Percentiles rank a stretch among this genome's conserved stretches.
Evolutionary conservation across 2,888 invertebrate species (phyloP).

Genomic region (Digitonthophagus gazella): DNA sequence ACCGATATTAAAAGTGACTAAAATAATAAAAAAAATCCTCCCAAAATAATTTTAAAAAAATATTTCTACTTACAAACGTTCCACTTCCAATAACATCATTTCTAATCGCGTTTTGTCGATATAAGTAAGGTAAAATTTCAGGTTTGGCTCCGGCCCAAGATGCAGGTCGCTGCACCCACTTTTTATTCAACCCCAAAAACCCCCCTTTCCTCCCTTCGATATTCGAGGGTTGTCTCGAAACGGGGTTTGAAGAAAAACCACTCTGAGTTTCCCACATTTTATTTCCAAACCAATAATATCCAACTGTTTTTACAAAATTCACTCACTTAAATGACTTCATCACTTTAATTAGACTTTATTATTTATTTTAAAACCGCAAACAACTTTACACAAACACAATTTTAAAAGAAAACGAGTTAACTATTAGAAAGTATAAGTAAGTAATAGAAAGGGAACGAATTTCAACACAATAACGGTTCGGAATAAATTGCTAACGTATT

Average conservation of each 20-base stretch:
- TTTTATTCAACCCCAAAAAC: conserved; percentile 42
- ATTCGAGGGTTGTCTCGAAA: conserved; percentile 28
- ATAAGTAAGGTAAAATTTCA: conserved; percentile 26
- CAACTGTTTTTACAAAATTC: neutral
- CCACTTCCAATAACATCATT: conserved; percentile 16
- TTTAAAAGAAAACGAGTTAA: too few species aligned
- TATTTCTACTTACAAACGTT: conserved; percentile 21
- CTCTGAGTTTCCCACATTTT: conserved; percentile 26
- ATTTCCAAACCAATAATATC: neutral
- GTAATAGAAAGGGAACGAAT: neutral
- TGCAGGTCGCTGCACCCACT: conserved; percentile 44
- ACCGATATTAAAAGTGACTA: neutral
- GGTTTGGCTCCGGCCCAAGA: conserved; percentile 45
- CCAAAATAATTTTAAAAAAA: neutral
- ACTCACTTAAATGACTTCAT: neutral
- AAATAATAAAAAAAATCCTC: neutral
- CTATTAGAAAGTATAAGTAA: too few species aligned
- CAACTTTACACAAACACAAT: too few species aligned
- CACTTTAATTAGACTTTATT: too few species aligned
- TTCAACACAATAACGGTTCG: neutral
- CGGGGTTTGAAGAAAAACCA: conserved; percentile 26
- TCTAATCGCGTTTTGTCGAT: neutral
- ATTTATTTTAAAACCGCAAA: too few species aligned
- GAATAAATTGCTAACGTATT: too few species aligned
- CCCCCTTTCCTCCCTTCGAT: conserved; percentile 33